These are phyloP conservation scores for Fulica atra DNA, from an alignment of 2,113 vertebrate genomes.

Conservation along the genomic window DNA sequence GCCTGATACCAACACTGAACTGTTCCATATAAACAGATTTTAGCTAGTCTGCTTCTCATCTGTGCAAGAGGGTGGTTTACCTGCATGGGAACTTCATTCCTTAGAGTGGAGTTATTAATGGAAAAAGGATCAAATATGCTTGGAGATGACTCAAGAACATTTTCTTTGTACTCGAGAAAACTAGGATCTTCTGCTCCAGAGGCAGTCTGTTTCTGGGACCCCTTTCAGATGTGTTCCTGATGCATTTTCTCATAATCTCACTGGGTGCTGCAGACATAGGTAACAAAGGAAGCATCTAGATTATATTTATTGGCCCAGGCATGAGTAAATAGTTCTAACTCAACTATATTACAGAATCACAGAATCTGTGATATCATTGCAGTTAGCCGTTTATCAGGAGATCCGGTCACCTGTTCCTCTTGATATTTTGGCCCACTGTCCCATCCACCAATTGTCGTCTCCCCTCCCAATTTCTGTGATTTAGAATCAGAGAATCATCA, in stretches of 20 bases:
- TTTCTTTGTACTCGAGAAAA: background rate
- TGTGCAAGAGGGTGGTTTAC: background rate
- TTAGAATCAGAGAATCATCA: background rate
- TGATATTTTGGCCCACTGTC: background rate
- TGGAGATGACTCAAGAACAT: background rate
- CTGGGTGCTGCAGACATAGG: background rate
- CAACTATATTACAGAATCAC: fast-evolving
- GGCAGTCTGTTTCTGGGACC: background rate
- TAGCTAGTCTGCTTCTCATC: background rate
- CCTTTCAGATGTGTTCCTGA: background rate
- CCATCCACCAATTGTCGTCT: background rate
- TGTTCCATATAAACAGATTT: background rate
- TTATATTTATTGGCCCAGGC: background rate
- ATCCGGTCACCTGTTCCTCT: background rate
- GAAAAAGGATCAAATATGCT: background rate
- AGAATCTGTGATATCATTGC: background rate
- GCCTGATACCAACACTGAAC: background rate
- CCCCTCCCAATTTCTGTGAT: background rate
- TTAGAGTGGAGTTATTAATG: background rate
- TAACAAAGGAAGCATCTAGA: background rate
- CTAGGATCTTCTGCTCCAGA: background rate
- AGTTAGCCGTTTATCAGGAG: background rate
- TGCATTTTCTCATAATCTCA: background rate
- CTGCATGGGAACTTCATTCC: background rate
- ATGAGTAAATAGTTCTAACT: background rate